phyloP scores from a whole-genome alignment of 2,888 invertebrate species.

The Dorcus parallelipipedus region DNA sequence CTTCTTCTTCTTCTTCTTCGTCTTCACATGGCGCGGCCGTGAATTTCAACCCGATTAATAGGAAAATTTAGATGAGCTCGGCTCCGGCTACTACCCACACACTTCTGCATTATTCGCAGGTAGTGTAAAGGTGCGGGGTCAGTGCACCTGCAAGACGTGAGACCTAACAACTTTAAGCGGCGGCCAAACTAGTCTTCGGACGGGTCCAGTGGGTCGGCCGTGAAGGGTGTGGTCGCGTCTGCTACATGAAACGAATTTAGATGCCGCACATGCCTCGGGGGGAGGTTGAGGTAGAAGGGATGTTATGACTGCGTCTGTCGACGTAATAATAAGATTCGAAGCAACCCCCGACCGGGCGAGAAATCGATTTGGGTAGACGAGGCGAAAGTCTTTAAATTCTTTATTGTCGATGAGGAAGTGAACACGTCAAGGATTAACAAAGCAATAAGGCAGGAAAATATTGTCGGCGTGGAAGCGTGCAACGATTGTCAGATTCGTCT shows the following conservation, averaged over 20 bases:
- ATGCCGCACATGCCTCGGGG: background rate
- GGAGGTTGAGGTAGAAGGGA: background rate
- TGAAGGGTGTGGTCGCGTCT: constrained; percentile 10
- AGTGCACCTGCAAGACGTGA: constrained; percentile 9
- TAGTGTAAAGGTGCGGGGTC: constrained; percentile 13
- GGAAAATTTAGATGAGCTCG: background rate
- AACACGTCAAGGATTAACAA: too few relatives aligned
- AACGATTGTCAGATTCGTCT: too few relatives aligned
- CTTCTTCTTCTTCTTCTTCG: too few relatives aligned
- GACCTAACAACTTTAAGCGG: constrained; percentile 10
- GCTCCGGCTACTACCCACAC: background rate
- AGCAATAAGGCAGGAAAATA: too few relatives aligned
- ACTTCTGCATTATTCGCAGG: constrained; percentile 4
- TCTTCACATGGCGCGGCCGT: too few relatives aligned
- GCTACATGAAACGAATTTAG: background rate
- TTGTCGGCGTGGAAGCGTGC: too few relatives aligned
- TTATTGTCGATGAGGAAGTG: too few relatives aligned
- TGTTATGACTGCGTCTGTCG: background rate
- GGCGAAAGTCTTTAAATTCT: too few relatives aligned
- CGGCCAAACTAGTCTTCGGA: constrained; percentile 14
- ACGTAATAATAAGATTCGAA: too few relatives aligned
- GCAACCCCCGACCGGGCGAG: too few relatives aligned
- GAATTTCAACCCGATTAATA: too few relatives aligned
- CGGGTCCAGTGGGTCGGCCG: constrained; percentile 12
- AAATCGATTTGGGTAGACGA: too few relatives aligned